Evolutionary conservation across 2,113 vertebrate species (phyloP).

Genomic region (Cariama cristata): DNA sequence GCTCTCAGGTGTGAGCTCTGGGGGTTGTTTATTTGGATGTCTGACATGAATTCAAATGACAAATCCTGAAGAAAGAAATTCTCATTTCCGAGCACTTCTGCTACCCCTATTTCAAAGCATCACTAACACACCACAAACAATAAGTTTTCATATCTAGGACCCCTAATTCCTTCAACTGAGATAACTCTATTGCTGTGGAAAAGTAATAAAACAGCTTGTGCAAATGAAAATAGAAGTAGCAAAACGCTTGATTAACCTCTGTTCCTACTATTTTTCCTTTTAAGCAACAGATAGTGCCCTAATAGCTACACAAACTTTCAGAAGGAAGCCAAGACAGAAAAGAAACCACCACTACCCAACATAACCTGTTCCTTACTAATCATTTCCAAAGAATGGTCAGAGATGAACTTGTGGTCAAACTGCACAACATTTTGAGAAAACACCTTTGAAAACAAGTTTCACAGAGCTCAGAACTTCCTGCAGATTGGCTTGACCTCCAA

Average conservation of each 20-base stretch:
- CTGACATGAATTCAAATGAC: neutral
- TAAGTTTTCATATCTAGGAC: neutral
- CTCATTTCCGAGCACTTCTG: neutral
- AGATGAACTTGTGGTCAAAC: neutral
- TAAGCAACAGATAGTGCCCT: neutral
- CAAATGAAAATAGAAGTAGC: neutral
- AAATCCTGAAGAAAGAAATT: neutral
- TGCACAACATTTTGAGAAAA: neutral
- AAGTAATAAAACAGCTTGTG: neutral
- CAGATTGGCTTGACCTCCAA: neutral
- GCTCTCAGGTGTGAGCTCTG: neutral
- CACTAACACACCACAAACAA: neutral
- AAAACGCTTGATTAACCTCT: neutral
- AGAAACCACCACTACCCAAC: neutral
- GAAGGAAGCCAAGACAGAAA: neutral
- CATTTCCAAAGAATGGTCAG: neutral
- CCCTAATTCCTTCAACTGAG: neutral
- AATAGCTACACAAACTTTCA: neutral
- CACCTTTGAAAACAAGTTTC: neutral
- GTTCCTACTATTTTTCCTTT: neutral
- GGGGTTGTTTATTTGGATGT: neutral
- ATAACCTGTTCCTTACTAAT: neutral
- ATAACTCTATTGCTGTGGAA: neutral
- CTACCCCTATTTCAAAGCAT: neutral
- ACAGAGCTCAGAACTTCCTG: neutral